phyloP scores from a whole-genome alignment of 2,888 invertebrate species.

The Eupeodes luniger region DNA sequence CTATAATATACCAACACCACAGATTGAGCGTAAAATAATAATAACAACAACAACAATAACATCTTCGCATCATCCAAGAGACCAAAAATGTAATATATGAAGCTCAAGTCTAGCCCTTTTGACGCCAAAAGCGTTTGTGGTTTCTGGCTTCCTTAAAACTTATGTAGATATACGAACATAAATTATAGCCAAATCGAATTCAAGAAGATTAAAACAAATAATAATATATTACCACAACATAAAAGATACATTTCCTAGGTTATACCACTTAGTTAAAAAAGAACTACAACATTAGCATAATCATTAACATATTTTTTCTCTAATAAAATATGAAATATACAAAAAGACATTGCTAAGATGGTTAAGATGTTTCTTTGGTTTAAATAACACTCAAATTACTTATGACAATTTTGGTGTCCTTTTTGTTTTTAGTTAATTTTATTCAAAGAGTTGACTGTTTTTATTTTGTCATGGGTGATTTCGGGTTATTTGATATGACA shows the following conservation, averaged over 20 bases:
- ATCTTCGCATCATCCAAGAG: background rate
- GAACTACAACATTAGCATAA: slow-evolving; percentile 41
- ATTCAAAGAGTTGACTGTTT: background rate
- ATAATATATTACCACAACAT: slow-evolving; percentile 31
- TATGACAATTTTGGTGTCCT: background rate
- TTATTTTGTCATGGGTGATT: background rate
- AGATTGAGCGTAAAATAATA: slow-evolving; percentile 17
- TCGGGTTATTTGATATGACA: slow-evolving; percentile 7
- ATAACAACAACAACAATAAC: slow-evolving; percentile 15
- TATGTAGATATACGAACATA: background rate
- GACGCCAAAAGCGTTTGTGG: slow-evolving; percentile 49
- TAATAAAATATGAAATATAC: slow-evolving; percentile 1
- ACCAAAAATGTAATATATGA: background rate
- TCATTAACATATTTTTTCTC: slow-evolving; percentile 29
- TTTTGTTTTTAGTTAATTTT: background rate
- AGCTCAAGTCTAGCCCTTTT: slow-evolving; percentile 40
- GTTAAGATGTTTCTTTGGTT: slow-evolving; percentile 20
- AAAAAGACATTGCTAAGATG: slow-evolving; percentile 13
- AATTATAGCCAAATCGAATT: slow-evolving; percentile 16
- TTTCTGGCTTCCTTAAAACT: slow-evolving; percentile 21
- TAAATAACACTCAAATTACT: slow-evolving; percentile 35
- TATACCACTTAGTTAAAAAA: slow-evolving; percentile 13
- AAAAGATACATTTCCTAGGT: slow-evolving; percentile 27
- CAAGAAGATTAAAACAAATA: slow-evolving; percentile 15
- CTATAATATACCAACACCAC: background rate